Conservation (phyloP, 92 coral and sea anemone genomes). For the Bergia sp. region DNA sequence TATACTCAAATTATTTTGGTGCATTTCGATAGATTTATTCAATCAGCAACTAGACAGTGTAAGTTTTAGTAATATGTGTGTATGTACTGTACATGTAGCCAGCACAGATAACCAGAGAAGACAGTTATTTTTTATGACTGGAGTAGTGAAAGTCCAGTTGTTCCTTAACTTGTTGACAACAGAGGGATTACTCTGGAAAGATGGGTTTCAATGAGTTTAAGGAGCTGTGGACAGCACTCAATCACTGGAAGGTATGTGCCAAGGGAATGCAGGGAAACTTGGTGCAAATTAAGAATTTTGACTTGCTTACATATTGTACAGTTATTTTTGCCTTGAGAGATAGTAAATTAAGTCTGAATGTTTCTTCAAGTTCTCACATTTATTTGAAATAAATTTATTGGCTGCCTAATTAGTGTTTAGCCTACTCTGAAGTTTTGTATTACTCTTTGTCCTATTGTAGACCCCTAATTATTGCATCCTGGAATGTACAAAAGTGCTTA, state of each 20-base stretch:
- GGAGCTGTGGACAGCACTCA: constrained; percentile 89
- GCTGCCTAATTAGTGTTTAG: too few species aligned
- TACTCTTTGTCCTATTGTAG: too few species aligned
- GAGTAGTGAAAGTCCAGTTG: neutral
- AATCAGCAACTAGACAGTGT: too few species aligned
- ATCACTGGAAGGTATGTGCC: constrained; percentile 89
- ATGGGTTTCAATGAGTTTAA: constrained; percentile 95
- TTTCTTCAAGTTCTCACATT: too few species aligned
- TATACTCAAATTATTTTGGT: too few species aligned
- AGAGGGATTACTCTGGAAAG: constrained; percentile 88
- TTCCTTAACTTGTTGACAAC: constrained; percentile 46
- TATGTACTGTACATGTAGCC: neutral
- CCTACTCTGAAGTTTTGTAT: too few species aligned
- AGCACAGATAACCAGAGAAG: neutral
- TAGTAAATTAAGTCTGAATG: too few species aligned
- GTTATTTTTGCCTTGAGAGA: neutral
- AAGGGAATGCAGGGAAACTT: neutral
- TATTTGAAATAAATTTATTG: too few species aligned
- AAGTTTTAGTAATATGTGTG: too few species aligned
- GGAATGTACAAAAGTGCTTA: too few species aligned
- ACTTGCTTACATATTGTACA: neutral
- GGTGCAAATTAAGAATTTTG: neutral
- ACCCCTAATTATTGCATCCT: too few species aligned
- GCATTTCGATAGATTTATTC: too few species aligned
- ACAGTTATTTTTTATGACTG: neutral